Percentiles rank a stretch among this genome's conserved stretches.
phyloP scores from a whole-genome alignment of 2,797 vertebrate species.

The Eulemur coronatus region DNA sequence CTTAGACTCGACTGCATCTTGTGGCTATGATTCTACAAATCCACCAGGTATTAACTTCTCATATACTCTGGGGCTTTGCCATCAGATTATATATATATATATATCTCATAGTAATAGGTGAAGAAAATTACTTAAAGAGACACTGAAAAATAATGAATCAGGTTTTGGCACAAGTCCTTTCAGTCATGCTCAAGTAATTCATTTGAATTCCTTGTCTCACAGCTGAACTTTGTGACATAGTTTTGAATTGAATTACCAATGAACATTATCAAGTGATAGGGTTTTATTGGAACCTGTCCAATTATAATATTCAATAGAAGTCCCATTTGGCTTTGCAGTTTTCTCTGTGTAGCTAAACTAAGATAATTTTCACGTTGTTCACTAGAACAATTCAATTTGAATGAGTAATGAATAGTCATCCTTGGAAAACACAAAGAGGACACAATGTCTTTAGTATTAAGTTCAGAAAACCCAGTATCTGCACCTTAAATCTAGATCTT shows the following conservation, averaged over 20 bases:
- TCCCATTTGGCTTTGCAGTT: conserved; percentile 35
- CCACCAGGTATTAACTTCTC: background rate
- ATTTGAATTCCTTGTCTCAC: conserved; percentile 19
- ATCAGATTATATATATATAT: background rate
- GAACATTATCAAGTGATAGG: conserved; percentile 32
- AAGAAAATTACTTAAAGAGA: background rate
- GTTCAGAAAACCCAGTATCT: background rate
- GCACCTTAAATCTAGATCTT: background rate
- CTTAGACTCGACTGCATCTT: background rate
- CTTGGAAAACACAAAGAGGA: background rate
- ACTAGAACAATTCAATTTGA: conserved; percentile 19
- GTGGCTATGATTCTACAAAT: background rate
- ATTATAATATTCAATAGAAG: background rate
- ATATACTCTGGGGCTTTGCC: background rate
- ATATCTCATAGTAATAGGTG: background rate
- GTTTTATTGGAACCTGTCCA: background rate
- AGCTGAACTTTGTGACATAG: background rate
- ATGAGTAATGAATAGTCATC: conserved; percentile 22
- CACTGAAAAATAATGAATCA: background rate
- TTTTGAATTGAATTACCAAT: conserved; percentile 42
- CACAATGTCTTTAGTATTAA: background rate
- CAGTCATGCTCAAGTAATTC: background rate
- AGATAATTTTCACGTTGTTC: conserved; percentile 49
- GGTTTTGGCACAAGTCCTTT: background rate
- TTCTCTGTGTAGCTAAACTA: background rate